A percentile compares a stretch with the other conserved stretches of the same genome.
phyloP scores from a whole-genome alignment of 2,113 vertebrate genomes.

The Zapornia atra region DNA sequence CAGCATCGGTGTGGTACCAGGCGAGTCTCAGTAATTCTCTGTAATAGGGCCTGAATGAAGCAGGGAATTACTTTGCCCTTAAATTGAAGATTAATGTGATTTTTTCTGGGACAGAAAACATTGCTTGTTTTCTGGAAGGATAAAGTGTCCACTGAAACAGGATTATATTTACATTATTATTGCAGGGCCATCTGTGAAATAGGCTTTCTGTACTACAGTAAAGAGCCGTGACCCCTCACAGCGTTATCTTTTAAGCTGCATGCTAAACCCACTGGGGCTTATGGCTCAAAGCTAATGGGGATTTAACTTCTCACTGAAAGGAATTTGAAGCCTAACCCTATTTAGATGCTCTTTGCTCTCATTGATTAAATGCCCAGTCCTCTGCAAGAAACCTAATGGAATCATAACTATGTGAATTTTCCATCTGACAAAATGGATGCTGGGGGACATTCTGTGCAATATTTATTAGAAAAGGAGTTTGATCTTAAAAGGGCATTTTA shows the following conservation, averaged over 20 bases:
- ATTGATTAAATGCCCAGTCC: conserved; percentile 48
- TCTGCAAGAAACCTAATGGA: conserved; percentile 36
- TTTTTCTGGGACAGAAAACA: conserved; percentile 25
- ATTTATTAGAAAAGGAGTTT: conserved; percentile 44
- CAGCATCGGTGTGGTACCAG: neutral
- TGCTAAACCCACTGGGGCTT: conserved; percentile 25
- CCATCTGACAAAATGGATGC: conserved; percentile 25
- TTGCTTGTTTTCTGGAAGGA: conserved; percentile 46
- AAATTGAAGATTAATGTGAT: conserved; percentile 42
- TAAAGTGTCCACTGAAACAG: conserved; percentile 54
- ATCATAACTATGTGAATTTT: conserved; percentile 27
- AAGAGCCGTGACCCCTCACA: conserved; percentile 36
- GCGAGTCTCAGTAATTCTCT: neutral
- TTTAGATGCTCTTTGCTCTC: conserved; percentile 63
- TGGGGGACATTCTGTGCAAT: neutral
- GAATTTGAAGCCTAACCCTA: conserved; percentile 62
- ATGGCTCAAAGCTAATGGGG: conserved; percentile 53
- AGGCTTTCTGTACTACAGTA: conserved; percentile 47
- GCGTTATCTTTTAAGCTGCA: conserved; percentile 57
- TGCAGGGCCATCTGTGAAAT: conserved; percentile 52
- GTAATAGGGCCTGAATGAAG: neutral
- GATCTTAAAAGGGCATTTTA: conserved; percentile 25
- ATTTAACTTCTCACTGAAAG: conserved; percentile 61
- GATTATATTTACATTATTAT: conserved; percentile 65
- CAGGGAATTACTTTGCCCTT: conserved; percentile 8